Conservation (phyloP, 2,797 vertebrate species). For the Micromesistius poutassou region DNA sequence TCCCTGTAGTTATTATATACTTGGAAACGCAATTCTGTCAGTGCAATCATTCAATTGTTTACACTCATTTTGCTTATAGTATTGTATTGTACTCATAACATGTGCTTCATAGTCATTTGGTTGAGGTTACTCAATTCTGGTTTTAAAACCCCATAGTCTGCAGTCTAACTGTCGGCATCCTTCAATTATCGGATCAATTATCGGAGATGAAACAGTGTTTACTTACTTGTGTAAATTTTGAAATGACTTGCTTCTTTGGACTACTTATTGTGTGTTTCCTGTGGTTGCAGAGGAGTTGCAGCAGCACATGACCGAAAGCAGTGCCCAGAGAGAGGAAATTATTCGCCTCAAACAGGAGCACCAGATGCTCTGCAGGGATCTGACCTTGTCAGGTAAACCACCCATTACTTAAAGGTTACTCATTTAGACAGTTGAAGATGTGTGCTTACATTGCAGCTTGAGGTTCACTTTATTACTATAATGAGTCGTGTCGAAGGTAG, state of each 20-base stretch:
- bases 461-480: neutral
- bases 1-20: neutral
- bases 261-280: neutral
- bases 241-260: neutral
- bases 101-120: neutral
- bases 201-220: neutral
- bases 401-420: neutral
- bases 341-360: conserved; percentile 83
- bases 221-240: neutral
- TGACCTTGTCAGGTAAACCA: conserved; percentile 70
- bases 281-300: conserved; percentile 49
- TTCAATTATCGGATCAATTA: neutral
- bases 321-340: conserved; percentile 80
- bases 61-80: too few relatives aligned
- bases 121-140: neutral
- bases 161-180: neutral
- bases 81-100: neutral
- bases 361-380: conserved; percentile 72
- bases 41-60: too few relatives aligned
- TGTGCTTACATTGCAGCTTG: neutral
- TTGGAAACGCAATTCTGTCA: too few relatives aligned
- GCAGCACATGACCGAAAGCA: conserved; percentile 73
- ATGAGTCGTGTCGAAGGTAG: neutral
- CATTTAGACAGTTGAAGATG: neutral
- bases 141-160: neutral